Percentiles rank a stretch among this genome's conserved stretches.
Conservation (phyloP, 2,888 invertebrate genomes). For the Yponomeuta malinellus region DNA sequence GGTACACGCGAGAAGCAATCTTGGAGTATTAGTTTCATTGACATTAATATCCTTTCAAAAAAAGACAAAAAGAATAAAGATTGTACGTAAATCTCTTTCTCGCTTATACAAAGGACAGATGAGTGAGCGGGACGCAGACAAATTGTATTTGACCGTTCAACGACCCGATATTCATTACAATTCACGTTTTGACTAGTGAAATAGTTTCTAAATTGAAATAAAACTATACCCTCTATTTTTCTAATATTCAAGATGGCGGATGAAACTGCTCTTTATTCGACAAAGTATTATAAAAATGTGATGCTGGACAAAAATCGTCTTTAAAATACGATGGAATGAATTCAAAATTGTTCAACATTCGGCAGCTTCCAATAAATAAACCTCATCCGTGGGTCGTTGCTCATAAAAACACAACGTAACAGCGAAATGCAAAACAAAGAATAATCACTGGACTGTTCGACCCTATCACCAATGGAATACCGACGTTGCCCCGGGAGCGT, state of each 20-base stretch:
- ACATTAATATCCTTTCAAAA: too few species aligned
- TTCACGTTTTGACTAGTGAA: constrained; percentile 12
- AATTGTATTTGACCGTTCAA: constrained; percentile 6
- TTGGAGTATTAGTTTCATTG: too few species aligned
- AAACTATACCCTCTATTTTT: not conserved
- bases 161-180: constrained; percentile 4
- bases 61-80: not conserved
- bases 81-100: not conserved
- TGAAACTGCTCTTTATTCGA: not conserved
- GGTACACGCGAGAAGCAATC: too few species aligned
- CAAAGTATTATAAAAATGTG: not conserved
- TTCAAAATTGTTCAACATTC: not conserved
- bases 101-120: not conserved
- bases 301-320: not conserved
- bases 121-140: not conserved
- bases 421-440: constrained; percentile 12
- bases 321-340: not conserved
- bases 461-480: not conserved
- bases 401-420: constrained; percentile 3
- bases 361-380: not conserved
- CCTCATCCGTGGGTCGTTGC: not conserved
- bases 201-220: constrained; percentile 11
- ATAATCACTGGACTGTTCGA: not conserved
- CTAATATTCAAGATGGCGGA: not conserved
- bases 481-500: not conserved